A percentile compares a stretch with the other conserved stretches of the same genome.
phyloP scores from a whole-genome alignment of 2,113 vertebrate genomes.

The Polyodon spathula region DNA sequence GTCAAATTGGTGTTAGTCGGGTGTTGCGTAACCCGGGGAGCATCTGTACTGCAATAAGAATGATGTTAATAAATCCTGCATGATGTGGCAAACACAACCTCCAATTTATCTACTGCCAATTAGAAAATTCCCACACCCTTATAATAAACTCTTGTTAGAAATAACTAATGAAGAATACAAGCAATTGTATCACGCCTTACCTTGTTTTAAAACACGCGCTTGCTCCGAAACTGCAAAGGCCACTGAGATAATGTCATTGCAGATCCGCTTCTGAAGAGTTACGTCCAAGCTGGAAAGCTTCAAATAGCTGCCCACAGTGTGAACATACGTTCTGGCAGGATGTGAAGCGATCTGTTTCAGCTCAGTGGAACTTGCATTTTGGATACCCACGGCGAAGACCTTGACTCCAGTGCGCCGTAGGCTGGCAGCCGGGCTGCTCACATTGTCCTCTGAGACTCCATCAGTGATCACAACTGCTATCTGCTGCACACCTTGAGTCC shows the following conservation, averaged over 20 bases:
- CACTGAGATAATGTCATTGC: slow-evolving; percentile 40
- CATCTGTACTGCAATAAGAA: too few relatives aligned
- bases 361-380: slow-evolving; percentile 31
- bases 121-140: too few relatives aligned
- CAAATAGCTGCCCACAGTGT: slow-evolving; percentile 47
- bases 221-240: slow-evolving; percentile 6
- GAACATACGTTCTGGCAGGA: slow-evolving; percentile 49
- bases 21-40: too few relatives aligned
- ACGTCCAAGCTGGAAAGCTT: slow-evolving; percentile 45
- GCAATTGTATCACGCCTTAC: slow-evolving; percentile 33
- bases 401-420: slow-evolving; percentile 51
- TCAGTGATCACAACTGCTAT: slow-evolving; percentile 68
- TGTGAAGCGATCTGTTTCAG: slow-evolving; percentile 58
- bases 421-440: slow-evolving; percentile 38
- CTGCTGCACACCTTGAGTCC: slow-evolving; percentile 45
- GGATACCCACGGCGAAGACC: slow-evolving; percentile 56
- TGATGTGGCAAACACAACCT: too few relatives aligned
- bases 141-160: too few relatives aligned
- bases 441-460: slow-evolving; percentile 52
- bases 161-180: too few relatives aligned
- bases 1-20: too few relatives aligned
- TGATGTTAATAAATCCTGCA: too few relatives aligned
- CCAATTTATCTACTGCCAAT: too few relatives aligned
- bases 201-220: slow-evolving; percentile 41
- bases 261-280: slow-evolving; percentile 54